A percentile compares a stretch with the other conserved stretches of the same genome.
These are phyloP conservation scores for Goniozus legneri DNA, from an alignment of 1,140 invertebrate species.

Conservation along the genomic window DNA sequence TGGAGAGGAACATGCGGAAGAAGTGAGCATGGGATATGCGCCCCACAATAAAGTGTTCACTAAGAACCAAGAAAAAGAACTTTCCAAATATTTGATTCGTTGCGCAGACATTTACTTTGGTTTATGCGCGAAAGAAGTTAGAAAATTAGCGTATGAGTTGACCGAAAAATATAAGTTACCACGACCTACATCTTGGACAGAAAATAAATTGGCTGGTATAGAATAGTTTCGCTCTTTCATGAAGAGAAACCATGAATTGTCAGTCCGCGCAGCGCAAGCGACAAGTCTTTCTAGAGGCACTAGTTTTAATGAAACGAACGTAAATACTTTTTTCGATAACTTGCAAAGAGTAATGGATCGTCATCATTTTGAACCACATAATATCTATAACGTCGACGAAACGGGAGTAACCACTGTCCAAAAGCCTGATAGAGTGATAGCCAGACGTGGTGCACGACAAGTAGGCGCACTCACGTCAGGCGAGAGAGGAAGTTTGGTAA, in stretches of 20 bases:
- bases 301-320: slow-evolving; percentile 52
- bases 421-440: slow-evolving; percentile 35
- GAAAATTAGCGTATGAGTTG: slow-evolving; percentile 43
- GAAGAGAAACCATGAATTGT: slow-evolving; percentile 45
- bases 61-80: slow-evolving; percentile 22
- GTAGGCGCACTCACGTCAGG: slow-evolving; percentile 44
- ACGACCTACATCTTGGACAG: slow-evolving; percentile 34
- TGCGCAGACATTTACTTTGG: slow-evolving; percentile 40
- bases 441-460: slow-evolving; percentile 42
- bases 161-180: slow-evolving; percentile 32
- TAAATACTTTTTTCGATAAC: slow-evolving; percentile 38
- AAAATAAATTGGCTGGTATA: slow-evolving; percentile 38
- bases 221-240: slow-evolving; percentile 52
- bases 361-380: slow-evolving; percentile 25
- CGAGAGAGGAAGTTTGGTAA: slow-evolving; percentile 48
- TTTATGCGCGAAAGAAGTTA: slow-evolving; percentile 35
- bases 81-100: slow-evolving; percentile 31
- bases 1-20: slow-evolving; percentile 8
- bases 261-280: slow-evolving; percentile 42
- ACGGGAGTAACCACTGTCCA: slow-evolving; percentile 42
- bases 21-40: slow-evolving; percentile 27
- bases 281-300: slow-evolving; percentile 49
- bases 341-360: slow-evolving; percentile 32
- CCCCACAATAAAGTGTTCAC: slow-evolving; percentile 27
- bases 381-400: slow-evolving; percentile 54